phyloP scores from a whole-genome alignment of 30 jellyfish, hydroid and myxozoan genomes.

The Nemopilema nomurai region DNA sequence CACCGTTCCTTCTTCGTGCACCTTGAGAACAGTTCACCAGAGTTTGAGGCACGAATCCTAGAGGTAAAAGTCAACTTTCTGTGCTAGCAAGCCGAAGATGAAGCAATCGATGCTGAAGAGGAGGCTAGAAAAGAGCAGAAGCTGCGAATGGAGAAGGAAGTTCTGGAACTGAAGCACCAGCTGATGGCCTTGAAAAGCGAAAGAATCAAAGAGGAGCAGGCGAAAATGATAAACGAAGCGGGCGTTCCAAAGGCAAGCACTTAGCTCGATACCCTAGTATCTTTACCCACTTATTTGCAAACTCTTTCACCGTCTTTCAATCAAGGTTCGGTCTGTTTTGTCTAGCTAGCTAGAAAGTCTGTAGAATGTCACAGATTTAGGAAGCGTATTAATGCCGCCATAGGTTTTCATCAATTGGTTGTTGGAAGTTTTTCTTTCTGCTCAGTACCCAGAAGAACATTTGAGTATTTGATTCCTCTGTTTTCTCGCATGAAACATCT shows the following conservation, averaged over 20 bases:
- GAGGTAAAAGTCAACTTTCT: too few relatives aligned
- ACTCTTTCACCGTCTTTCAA: too few relatives aligned
- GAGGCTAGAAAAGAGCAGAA: not conserved
- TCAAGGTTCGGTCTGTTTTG: too few relatives aligned
- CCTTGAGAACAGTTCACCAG: constrained; percentile 77
- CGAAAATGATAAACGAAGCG: constrained; percentile 44
- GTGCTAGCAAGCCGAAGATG: not conserved
- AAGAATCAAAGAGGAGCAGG: constrained; percentile 50
- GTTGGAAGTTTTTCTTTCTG: too few relatives aligned
- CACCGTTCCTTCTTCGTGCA: constrained; percentile 83
- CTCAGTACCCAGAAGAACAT: too few relatives aligned
- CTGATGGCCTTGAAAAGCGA: constrained; percentile 18
- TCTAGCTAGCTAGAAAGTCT: too few relatives aligned
- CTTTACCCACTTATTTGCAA: not conserved
- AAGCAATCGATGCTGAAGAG: not conserved
- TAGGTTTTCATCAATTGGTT: too few relatives aligned
- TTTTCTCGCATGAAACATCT: too few relatives aligned
- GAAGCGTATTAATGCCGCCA: too few relatives aligned
- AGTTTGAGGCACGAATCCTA: constrained; percentile 69
- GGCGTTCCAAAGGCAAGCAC: constrained; percentile 59
- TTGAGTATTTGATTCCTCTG: too few relatives aligned
- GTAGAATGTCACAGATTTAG: too few relatives aligned
- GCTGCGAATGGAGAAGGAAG: not conserved
- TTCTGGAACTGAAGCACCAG: constrained; percentile 27
- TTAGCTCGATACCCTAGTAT: not conserved